Percentiles rank a stretch among this genome's conserved stretches.
phyloP scores from a whole-genome alignment of 1,140 invertebrate species.

The Listronotus oregonensis region DNA sequence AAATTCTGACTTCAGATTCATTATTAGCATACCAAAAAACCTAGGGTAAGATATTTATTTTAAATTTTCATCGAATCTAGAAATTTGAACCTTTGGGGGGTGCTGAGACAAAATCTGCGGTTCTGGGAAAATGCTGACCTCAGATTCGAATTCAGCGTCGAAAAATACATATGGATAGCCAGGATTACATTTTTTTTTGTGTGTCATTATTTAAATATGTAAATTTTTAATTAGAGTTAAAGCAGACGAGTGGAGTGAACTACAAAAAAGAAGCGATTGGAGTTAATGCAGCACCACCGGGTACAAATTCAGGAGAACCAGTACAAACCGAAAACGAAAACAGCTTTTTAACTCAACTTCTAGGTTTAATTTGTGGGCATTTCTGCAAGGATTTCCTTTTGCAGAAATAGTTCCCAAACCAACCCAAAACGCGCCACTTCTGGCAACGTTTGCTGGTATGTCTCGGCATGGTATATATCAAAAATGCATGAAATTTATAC shows the following conservation, averaged over 20 bases:
- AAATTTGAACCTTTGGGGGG: no score
- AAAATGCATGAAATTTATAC: not conserved
- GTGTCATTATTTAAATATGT: no score
- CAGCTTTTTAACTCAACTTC: conserved; percentile 47
- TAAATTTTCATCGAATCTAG: no score
- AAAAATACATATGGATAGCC: no score
- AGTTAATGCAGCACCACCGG: conserved; percentile 11
- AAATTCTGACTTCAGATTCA: no score
- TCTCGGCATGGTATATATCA: conserved; percentile 33
- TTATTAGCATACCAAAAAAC: no score
- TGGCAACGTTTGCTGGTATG: conserved; percentile 36
- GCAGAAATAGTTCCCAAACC: conserved; percentile 53
- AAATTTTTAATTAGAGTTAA: conserved; percentile 6
- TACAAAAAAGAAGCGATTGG: conserved; percentile 20
- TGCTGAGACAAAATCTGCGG: no score
- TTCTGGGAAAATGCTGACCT: no score
- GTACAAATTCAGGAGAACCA: not conserved
- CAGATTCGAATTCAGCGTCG: no score
- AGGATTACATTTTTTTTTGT: no score
- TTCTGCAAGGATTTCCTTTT: conserved; percentile 62
- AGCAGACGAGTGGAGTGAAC: not conserved
- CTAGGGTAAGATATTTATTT: no score
- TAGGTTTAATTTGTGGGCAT: conserved; percentile 65
- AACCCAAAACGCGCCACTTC: conserved; percentile 23
- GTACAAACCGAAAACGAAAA: conserved; percentile 9